A percentile compares a stretch with the other conserved stretches of the same genome.
Evolutionary conservation across 2,888 invertebrate species (phyloP).

Genomic region (Rhodophaea formosa): DNA sequence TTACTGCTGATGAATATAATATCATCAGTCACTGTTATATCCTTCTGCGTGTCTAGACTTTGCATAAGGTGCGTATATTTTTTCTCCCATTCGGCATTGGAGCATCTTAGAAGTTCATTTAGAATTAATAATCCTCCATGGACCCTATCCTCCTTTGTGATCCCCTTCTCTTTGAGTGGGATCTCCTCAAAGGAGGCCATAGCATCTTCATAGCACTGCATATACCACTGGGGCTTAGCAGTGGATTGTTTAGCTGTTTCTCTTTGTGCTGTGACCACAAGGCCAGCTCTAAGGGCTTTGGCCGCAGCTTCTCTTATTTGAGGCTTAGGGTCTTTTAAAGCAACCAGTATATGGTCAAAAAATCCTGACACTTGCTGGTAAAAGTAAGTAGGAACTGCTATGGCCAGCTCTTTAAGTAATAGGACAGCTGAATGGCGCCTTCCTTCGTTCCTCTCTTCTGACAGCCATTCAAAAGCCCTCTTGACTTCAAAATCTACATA

Average conservation of each 20-base stretch:
- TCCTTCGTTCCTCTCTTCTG: slow-evolving; percentile 94
- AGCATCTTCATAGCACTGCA: slow-evolving; percentile 95
- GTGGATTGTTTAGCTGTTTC: slow-evolving; percentile 96
- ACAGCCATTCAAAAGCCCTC: slow-evolving; percentile 96
- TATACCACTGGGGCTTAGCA: slow-evolving; percentile 94
- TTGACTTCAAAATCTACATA: slow-evolving; percentile 99
- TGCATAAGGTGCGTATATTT: slow-evolving; percentile 88
- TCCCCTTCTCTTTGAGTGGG: slow-evolving; percentile 85
- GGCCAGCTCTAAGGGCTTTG: slow-evolving; percentile 95
- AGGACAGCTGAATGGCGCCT: slow-evolving; percentile 96
- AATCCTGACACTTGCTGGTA: slow-evolving; percentile 96
- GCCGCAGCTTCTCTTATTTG: slow-evolving; percentile 96
- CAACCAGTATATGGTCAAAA: slow-evolving; percentile 96
- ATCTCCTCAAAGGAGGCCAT: slow-evolving; percentile 88
- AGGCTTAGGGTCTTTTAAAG: slow-evolving; percentile 94
- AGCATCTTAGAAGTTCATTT: slow-evolving; percentile 95
- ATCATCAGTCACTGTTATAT: slow-evolving; percentile 74
- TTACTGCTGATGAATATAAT: slow-evolving; percentile 82
- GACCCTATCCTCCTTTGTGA: slow-evolving; percentile 92
- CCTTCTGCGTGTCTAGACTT: slow-evolving; percentile 73
- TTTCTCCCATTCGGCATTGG: slow-evolving; percentile 93
- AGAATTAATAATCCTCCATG: slow-evolving; percentile 96
- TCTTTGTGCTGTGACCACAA: slow-evolving; percentile 96
- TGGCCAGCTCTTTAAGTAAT: slow-evolving; percentile 94
- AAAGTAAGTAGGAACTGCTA: slow-evolving; percentile 98